phyloP scores from a whole-genome alignment of 2,113 vertebrate genomes.

The Gallinago media region DNA sequence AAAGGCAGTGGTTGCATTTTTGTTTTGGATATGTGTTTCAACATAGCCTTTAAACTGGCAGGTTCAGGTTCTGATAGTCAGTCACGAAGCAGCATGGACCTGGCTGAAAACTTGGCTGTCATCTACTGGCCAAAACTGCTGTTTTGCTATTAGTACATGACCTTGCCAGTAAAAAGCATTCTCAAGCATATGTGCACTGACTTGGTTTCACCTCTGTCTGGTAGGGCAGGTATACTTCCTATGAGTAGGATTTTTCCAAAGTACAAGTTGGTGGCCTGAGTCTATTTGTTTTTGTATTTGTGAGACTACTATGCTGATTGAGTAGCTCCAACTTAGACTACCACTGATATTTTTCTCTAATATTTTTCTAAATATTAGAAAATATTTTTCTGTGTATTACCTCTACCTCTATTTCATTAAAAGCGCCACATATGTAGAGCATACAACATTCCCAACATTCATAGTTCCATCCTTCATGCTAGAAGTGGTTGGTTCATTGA shows the following conservation, averaged over 20 bases:
- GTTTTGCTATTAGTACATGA: accelerated
- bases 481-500: not conserved
- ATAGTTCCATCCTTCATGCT: not conserved
- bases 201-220: not conserved
- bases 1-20: not conserved
- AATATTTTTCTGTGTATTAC: not conserved
- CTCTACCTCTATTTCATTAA: not conserved
- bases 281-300: not conserved
- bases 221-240: not conserved
- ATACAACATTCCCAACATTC: not conserved
- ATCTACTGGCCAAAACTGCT: not conserved
- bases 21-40: not conserved
- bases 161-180: not conserved
- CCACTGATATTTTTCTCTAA: not conserved
- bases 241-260: not conserved
- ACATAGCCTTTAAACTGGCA: not conserved
- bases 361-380: not conserved
- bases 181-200: not conserved
- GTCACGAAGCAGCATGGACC: not conserved
- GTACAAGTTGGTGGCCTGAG: not conserved
- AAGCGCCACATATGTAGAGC: not conserved
- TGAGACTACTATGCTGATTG: not conserved
- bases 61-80: not conserved
- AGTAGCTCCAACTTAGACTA: not conserved
- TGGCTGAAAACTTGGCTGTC: not conserved